Conservation (phyloP, 2,888 invertebrate genomes). For the Exephanes ischioxanthus region DNA sequence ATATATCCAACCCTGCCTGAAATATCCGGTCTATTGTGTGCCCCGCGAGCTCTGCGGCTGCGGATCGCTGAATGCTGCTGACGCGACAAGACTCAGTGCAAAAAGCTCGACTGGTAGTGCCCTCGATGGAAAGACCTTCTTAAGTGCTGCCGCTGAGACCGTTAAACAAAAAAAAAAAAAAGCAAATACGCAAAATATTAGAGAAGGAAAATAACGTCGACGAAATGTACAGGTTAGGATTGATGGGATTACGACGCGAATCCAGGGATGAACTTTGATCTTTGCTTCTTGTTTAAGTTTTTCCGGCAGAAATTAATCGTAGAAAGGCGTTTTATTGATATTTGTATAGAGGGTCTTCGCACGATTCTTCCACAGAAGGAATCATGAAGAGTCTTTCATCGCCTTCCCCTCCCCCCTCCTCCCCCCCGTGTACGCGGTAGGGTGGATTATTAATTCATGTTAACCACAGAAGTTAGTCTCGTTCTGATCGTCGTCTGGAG, state of each 20-base stretch:
- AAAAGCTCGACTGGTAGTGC: conserved; percentile 52
- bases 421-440: not conserved
- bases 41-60: conserved; percentile 70
- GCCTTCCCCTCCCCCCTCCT: too few species aligned
- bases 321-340: not conserved
- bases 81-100: conserved; percentile 63
- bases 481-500: conserved; percentile 37
- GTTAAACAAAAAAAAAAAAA: conserved; percentile 47
- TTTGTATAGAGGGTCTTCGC: not conserved
- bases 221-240: conserved; percentile 13
- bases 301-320: not conserved
- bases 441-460: conserved; percentile 63
- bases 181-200: not conserved
- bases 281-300: not conserved
- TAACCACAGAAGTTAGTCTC: conserved; percentile 54
- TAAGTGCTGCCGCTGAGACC: conserved; percentile 26
- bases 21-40: conserved; percentile 80
- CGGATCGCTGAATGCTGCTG: conserved; percentile 69
- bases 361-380: not conserved
- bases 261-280: not conserved
- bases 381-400: conserved; percentile 36
- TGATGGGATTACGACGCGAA: not conserved
- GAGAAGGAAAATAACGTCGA: conserved; percentile 28
- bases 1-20: conserved; percentile 67
- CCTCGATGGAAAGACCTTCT: conserved; percentile 55